These are phyloP conservation scores for Torymus aiolomorphi DNA, from an alignment of 2,888 invertebrate species.

Conservation along the genomic window DNA sequence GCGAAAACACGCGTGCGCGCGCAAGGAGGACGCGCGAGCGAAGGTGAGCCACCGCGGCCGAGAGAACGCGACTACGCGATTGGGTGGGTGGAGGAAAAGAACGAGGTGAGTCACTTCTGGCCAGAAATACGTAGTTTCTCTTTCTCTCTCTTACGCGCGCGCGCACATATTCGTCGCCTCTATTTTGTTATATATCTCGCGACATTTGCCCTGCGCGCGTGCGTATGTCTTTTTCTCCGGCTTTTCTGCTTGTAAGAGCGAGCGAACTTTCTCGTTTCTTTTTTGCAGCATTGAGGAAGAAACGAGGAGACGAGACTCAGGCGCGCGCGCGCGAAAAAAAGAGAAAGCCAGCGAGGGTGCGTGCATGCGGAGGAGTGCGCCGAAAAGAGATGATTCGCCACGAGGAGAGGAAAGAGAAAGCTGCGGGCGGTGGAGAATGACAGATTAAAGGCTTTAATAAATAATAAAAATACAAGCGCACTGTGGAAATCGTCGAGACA, in stretches of 20 bases:
- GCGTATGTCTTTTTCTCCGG: too few relatives aligned
- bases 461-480: conserved; percentile 38
- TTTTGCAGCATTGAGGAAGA: conserved; percentile 7
- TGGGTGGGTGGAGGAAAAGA: conserved; percentile 46
- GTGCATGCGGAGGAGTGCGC: conserved; percentile 8
- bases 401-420: conserved; percentile 36
- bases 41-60: conserved; percentile 39
- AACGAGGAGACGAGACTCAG: conserved; percentile 2
- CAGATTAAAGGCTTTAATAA: conserved; percentile 51
- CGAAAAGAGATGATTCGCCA: not conserved
- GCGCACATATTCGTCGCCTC: conserved; percentile 12
- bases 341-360: conserved; percentile 38
- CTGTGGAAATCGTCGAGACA: not conserved
- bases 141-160: not conserved
- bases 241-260: too few relatives aligned
- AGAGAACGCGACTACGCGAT: not conserved
- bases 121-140: conserved; percentile 48
- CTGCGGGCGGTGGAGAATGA: conserved; percentile 20
- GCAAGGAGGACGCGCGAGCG: conserved; percentile 39
- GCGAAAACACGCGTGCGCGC: conserved; percentile 39
- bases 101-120: conserved; percentile 45
- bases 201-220: not conserved
- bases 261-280: not conserved
- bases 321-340: conserved; percentile 26
- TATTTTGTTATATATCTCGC: conserved; percentile 21